These are phyloP conservation scores for Eilema caniola DNA, from an alignment of 2,888 invertebrate genomes.

Conservation along the genomic window DNA sequence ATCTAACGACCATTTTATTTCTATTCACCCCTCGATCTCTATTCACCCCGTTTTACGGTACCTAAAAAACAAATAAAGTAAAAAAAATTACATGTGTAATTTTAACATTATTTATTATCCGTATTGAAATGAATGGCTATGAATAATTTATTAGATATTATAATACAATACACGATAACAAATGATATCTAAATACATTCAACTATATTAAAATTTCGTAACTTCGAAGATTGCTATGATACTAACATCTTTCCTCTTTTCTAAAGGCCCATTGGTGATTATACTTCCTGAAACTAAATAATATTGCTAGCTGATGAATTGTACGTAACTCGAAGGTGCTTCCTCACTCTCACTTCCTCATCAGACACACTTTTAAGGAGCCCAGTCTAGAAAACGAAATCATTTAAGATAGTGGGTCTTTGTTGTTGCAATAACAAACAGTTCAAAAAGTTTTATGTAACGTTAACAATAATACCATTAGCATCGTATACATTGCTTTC, in stretches of 20 bases:
- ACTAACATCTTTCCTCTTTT: conserved; percentile 2
- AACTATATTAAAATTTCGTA: neutral
- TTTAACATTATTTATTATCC: neutral
- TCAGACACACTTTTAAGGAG: conserved; percentile 45
- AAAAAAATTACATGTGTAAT: no score
- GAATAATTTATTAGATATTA: neutral
- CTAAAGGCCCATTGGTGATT: neutral
- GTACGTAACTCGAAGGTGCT: conserved; percentile 54
- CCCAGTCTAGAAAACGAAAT: conserved; percentile 33
- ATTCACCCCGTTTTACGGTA: no score
- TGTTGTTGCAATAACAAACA: conserved; percentile 1
- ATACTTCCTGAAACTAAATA: conserved; percentile 28
- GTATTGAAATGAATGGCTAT: neutral
- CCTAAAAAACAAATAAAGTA: no score
- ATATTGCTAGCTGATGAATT: conserved; percentile 38
- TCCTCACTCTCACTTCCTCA: conserved; percentile 61
- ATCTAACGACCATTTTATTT: no score
- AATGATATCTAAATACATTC: neutral
- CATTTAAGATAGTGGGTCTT: neutral
- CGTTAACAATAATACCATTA: neutral
- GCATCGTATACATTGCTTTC: neutral
- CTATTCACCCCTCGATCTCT: no score
- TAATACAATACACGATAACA: neutral
- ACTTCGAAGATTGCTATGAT: neutral
- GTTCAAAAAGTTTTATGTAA: neutral